Percentiles rank a stretch among this genome's conserved stretches.
These are phyloP conservation scores for Enteromius thamalakanensis DNA, from an alignment of 2,797 vertebrate species.

Conservation along the genomic window DNA sequence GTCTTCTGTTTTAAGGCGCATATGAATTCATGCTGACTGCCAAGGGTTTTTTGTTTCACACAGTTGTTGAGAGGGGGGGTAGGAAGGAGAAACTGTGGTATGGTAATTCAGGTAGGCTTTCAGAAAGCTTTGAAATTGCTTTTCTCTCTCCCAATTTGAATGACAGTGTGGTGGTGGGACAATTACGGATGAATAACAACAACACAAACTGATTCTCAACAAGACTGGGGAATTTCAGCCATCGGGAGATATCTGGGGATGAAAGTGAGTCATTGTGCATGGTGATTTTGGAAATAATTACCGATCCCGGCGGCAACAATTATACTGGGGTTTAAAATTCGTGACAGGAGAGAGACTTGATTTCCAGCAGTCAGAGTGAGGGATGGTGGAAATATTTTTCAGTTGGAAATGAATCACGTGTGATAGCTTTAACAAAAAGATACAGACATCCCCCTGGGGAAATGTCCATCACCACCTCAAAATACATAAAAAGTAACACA, in stretches of 20 bases:
- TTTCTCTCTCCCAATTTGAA: conserved; percentile 61
- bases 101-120: conserved; percentile 62
- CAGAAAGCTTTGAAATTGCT: conserved; percentile 65
- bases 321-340: conserved; percentile 45
- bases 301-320: conserved; percentile 40
- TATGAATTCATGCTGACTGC: conserved; percentile 49
- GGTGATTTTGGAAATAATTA: conserved; percentile 54
- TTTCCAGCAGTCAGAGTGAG: conserved; percentile 27
- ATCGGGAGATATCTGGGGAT: conserved; percentile 52
- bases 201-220: conserved; percentile 57
- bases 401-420: neutral
- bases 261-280: conserved; percentile 52
- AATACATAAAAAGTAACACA: conserved; percentile 59
- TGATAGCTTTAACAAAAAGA: conserved; percentile 51
- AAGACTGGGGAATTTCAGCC: conserved; percentile 52
- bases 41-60: conserved; percentile 35
- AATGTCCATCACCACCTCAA: conserved; percentile 61
- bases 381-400: neutral
- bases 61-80: neutral
- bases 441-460: conserved; percentile 58
- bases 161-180: conserved; percentile 64
- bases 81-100: neutral
- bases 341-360: conserved; percentile 14
- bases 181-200: conserved; percentile 69
- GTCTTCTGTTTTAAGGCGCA: conserved; percentile 41